Percentiles rank a stretch among this genome's conserved stretches.
Evolutionary conservation across 2,113 vertebrate genomes (phyloP).

Genomic region (Ptyas mucosa): DNA sequence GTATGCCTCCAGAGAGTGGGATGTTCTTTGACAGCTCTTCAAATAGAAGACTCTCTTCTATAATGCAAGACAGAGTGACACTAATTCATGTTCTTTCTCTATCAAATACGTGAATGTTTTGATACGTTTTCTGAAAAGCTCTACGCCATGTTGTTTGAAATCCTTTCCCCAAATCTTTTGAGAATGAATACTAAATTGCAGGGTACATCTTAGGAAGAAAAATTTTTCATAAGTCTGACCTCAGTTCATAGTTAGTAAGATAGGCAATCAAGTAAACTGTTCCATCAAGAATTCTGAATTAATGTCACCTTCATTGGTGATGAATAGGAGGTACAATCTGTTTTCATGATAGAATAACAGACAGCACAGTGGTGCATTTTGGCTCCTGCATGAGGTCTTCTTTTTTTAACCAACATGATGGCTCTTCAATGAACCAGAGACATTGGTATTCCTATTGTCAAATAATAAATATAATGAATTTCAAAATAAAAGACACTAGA

Average conservation of each 20-base stretch:
- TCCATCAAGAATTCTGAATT: fast-evolving
- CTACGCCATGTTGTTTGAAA: fast-evolving
- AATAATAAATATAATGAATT: neutral
- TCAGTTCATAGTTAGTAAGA: neutral
- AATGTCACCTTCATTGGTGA: neutral
- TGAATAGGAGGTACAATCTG: neutral
- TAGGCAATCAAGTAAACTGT: neutral
- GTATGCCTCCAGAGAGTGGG: neutral
- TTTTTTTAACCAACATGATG: neutral
- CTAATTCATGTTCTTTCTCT: neutral
- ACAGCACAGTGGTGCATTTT: neutral
- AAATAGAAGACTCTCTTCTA: neutral
- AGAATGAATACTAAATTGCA: fast-evolving
- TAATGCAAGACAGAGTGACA: neutral
- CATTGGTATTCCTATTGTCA: neutral
- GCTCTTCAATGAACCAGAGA: fast-evolving
- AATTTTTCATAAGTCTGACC: fast-evolving
- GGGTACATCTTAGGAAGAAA: neutral
- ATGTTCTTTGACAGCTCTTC: neutral
- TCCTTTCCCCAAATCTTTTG: fast-evolving
- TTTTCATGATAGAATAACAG: neutral
- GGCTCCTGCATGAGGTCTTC: neutral
- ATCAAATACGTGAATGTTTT: neutral
- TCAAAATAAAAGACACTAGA: constrained; percentile 21
- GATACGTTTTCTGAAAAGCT: neutral